Evolutionary conservation across 2,797 vertebrate genomes (phyloP).

Genomic region (Gastrophryne carolinensis): DNA sequence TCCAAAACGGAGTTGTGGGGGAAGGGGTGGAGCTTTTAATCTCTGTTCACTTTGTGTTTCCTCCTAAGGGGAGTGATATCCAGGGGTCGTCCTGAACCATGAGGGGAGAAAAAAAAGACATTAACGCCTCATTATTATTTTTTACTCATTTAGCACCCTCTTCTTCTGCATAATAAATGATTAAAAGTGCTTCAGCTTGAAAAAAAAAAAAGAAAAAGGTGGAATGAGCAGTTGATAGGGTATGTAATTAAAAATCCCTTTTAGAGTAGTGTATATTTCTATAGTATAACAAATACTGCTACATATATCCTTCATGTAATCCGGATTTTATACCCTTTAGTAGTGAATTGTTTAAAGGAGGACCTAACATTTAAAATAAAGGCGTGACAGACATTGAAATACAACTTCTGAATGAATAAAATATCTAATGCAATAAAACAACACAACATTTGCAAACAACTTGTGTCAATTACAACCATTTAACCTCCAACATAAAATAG

Average conservation of each 20-base stretch:
- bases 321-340: neutral
- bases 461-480: neutral
- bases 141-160: no score
- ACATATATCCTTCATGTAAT: slow-evolving; percentile 11
- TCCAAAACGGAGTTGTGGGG: no score
- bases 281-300: neutral
- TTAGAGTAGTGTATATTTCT: neutral
- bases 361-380: neutral
- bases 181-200: no score
- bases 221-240: no score
- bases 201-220: no score
- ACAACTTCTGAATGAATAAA: neutral
- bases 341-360: neutral
- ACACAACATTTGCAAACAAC: neutral
- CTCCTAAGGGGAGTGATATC: no score
- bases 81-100: no score
- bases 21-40: no score
- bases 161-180: no score
- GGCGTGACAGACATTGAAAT: neutral
- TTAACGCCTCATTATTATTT: no score
- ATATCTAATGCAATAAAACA: neutral
- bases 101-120: no score
- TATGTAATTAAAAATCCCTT: neutral
- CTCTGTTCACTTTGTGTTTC: no score
- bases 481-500: neutral